Conservation (phyloP, 2,113 vertebrate species). For the Amphiprion percula region DNA sequence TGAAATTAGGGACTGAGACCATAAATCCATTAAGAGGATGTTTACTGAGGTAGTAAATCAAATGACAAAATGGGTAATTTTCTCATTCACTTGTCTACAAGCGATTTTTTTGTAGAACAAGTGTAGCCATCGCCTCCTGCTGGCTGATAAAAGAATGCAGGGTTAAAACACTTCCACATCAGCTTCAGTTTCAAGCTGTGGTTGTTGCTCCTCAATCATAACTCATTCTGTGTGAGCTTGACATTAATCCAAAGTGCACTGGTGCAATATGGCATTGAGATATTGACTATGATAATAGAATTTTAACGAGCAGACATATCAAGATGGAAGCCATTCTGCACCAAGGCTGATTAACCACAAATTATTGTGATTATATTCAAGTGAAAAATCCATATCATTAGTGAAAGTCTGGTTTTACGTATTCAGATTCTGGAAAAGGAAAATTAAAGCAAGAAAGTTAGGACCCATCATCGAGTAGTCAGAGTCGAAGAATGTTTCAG, state of each 20-base stretch:
- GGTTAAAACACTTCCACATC: no score
- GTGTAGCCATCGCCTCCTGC: no score
- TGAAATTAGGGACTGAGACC: no score
- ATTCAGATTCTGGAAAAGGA: background rate
- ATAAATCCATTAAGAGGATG: no score
- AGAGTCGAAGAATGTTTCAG: slow-evolving; percentile 2
- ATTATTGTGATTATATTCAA: slow-evolving; percentile 11
- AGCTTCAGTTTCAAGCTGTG: no score
- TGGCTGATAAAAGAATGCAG: no score
- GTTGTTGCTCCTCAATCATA: no score
- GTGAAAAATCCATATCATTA: slow-evolving; percentile 24
- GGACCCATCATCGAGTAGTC: background rate
- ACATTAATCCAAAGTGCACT: slow-evolving; percentile 17
- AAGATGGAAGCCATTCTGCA: slow-evolving; percentile 6
- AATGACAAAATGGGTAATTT: no score
- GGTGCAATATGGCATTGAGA: background rate
- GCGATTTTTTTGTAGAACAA: no score
- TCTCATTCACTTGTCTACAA: no score
- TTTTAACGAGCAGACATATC: slow-evolving; percentile 8
- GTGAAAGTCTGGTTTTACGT: background rate
- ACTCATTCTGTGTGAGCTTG: background rate
- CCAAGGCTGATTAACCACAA: slow-evolving; percentile 3
- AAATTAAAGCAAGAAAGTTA: background rate
- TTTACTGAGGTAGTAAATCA: no score
- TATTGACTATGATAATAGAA: slow-evolving; percentile 13